Base-by-base conservation (phyloP, 2,797 vertebrate species). In the Fistularia tabacaria region DNA sequence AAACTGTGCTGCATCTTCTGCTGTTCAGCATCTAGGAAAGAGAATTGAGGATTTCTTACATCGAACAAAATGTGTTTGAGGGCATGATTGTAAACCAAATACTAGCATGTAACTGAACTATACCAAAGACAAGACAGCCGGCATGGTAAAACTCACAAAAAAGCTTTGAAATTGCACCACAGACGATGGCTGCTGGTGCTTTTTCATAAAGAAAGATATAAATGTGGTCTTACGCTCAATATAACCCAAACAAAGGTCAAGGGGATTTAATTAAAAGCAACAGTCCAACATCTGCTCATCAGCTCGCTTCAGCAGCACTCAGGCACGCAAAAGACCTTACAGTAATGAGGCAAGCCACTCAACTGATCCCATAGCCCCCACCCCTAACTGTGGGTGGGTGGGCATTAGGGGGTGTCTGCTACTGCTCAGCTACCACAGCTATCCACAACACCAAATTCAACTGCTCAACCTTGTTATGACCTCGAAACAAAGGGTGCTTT, bases 261-360 rank as follows among this genome's bases (percentile, higher is more conserved):
- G 65, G 53, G 75, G 85, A 90, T 89, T 88, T 91, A 87, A 91
- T 91, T 90, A 90, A 91, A 90, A 90, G 86, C 87, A 92, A 91
- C 88, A 89, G 87, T 87, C 85, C 80, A 86, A 91, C 90, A 90
- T 90, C 91, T 90, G 89, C 86, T 88, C 86, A 85, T 87, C 75
- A 77, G 72, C 77, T 83, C 71, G 77, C 85, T 85, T 65, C 82
- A 85, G 76, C 61, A 41, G 81, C 84, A 87, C 80, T 89, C 84
- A 85, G 81, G 74, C 79, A 86, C 65, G 73, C 80, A 74, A 71
- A 85, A 73, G 70, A 68, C 78, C 73, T 65, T 68, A 77, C 72
- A 77, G 76, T 87, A 89, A 89, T 87, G 85, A 89, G 83, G 75
- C 80, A 66, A 80, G 74, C 64, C 79, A 76, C 77, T 82, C 81